Evolutionary conservation across 1,140 invertebrate species (phyloP).

Genomic region (Chironomus striatipennis): DNA sequence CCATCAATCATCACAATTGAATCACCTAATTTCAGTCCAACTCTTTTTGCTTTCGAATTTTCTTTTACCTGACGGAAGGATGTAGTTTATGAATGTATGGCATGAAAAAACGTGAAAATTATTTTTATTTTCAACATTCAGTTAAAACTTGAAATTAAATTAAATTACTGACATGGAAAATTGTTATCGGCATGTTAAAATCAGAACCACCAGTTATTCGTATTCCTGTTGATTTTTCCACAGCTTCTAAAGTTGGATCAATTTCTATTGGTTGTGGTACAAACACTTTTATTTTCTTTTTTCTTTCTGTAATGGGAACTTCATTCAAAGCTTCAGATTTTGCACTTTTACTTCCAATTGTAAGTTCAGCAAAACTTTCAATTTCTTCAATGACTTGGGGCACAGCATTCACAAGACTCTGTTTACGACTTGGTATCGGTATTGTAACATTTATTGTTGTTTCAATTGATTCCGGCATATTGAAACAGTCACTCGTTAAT

Average conservation of each 20-base stretch:
- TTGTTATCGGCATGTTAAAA: slow-evolving; percentile 7
- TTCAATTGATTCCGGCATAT: neutral
- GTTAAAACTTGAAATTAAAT: neutral
- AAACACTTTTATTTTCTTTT: neutral
- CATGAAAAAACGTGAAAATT: neutral
- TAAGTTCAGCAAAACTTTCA: neutral
- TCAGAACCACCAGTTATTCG: slow-evolving; percentile 11
- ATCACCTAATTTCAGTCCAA: slow-evolving; percentile 11
- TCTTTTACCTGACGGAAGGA: neutral
- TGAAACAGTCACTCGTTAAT: neutral
- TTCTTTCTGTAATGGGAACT: neutral
- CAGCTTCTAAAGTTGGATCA: neutral
- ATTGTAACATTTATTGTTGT: neutral
- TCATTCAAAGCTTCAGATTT: neutral
- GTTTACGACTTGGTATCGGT: neutral
- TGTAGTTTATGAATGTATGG: neutral
- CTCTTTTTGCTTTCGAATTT: neutral
- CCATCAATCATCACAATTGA: slow-evolving; percentile 11
- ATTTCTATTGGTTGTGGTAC: neutral
- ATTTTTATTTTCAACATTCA: neutral
- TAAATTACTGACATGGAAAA: neutral
- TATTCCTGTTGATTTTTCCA: neutral
- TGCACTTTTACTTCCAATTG: neutral
- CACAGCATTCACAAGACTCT: neutral
- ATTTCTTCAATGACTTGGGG: neutral